Base-by-base conservation (phyloP, 2,797 vertebrate genomes). In the Oophaga sylvatica region DNA sequence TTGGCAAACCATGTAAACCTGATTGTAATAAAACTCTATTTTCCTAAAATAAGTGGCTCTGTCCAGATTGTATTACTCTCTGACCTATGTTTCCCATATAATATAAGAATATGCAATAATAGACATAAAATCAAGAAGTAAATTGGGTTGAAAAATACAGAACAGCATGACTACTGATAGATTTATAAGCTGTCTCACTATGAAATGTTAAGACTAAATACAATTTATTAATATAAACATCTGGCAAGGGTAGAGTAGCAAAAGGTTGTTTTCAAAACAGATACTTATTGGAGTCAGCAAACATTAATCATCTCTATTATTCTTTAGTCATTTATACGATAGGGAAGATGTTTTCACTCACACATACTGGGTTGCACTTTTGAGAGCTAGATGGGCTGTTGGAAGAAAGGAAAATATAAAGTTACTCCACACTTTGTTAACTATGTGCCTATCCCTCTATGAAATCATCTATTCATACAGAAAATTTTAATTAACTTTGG, bases 181-280 rank as follows among this genome's bases (percentile, higher is more conserved):
- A 84, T 60, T 84, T 73, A 84, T 22, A 17, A 31, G 41, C 68
- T 73, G 82, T 60, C 68, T 83, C 13, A 5, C 31, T 57, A n/a
- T 35, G 53, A 41, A 41, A 20, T 57, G 31, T 3, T 73, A 45
- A 60, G 31, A 35, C 53, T 60, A 71, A 56, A 83, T 71, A 81
- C 0, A 48, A 81, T 81, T 29, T 73, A 62, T 80, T 63, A 80
- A 60, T 83, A 62, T n/a, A 26, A n/a, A 15, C 3, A 62, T 59
- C 6, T 17, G 65, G 7, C 56, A 35, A 41, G 29, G 68, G 56
- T 63, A 70, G 7, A 70, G 48, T 31, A 68, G 73, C 29, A 35
- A 35, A 75, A 31, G 57, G 19, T 57, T 35, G 26, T 45, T 75
- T 45, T 56, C 7, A 60, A 13, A 73, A 75, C 26, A 75, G 26